Evolutionary conservation across 1,140 invertebrate genomes (phyloP), one percentile per base, ranked within the genome.

Genomic region (Drosophila ananassae): DNA sequence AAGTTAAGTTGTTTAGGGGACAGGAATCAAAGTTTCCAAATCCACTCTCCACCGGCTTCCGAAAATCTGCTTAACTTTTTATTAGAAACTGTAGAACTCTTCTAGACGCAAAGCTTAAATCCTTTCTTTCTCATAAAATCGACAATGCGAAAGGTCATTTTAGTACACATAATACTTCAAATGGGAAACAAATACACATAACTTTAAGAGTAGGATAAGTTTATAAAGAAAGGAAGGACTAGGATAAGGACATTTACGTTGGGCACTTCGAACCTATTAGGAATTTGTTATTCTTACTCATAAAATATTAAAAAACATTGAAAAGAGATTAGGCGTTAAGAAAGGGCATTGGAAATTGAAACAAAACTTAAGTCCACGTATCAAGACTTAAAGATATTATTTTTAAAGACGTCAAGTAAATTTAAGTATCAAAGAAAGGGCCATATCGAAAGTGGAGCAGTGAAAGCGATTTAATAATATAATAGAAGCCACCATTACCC

Each of bases 41-140:
- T 41, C 22, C 24, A 28, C 34, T 34, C 30, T 21, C 47, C 37
- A 52, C 50, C 53, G 32, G 66, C 50, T 46, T 51, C 47, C 41
- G 80, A 47, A 79, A 84, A 84, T 79, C 80, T 79, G 80, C 80
- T 84, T 84, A 77, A 77, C 72, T 79, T 85, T 76, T 77, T 84
- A 30, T 51, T 63, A 63, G 71, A 79, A 79, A 79, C 72, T 79
- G 59, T 44, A 44, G 34, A 37, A 37, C 34, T 37, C 34, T 76
- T 73, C 34, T 71, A 72, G 69, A 67, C 47, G 67, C 25, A 53
- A 71, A 60, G 13, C 72, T 73, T 66, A 32, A 50, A 60, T 54
- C 44, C 68, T 39, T 56, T 60, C 44, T 30, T 50, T 32, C n/a
- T 46, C 21, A 7, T 44, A 44, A 67, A 64, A 64, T 54, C 66